Base-by-base conservation (phyloP, 1,140 invertebrate species). In the Oncopodura yosiiana region DNA sequence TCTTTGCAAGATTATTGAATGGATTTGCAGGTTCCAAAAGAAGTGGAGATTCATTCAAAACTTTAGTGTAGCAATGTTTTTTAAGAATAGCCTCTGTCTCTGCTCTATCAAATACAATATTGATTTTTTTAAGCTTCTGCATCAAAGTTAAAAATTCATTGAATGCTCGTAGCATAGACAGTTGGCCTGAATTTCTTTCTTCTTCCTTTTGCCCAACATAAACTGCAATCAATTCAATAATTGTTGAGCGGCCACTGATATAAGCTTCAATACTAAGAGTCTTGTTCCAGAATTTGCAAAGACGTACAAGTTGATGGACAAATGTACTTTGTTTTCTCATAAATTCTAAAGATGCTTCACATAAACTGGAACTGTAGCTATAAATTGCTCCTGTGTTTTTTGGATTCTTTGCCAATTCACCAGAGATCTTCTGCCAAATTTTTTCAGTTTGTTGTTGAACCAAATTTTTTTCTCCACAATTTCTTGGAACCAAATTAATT, bases 191-290 rank as follows among this genome's bases (percentile, higher is more conserved):
- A n/a, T n/a, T n/a, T 4, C 3, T 14, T 4, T 19, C 21, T 16
- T 46, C 44, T 18, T 46, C 44, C 16, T 29, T n/a, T 30, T 30
- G 24, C 9, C 44, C 44, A 6, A 26, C 44, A 19, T 46, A 46
- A 18, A 46, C 21, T 11, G 5, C 44, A 32, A 46, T 11, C 5
- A 46, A 18, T 32, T 46, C 44, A 19, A 46, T 16, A 3, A 46
- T 6, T 3, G 16, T 29, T 4, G 44, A 46, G 11, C 44, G 24
- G 11, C 44, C 44, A 32, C 24, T 29, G 27, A 46, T 29, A 14
- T 32, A 30, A 3, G n/a, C n/a, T 8, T 29, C 23, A 11, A 29
- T 30, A 9, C 3, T 3, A 3, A 46, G 12, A 29, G 44, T 30
- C 27, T 29, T 46, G 44, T 46, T 46, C 44, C 44, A 46, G 8